Conservation (phyloP, 2,113 vertebrate genomes). For the Trichomycterus rosablanca region DNA sequence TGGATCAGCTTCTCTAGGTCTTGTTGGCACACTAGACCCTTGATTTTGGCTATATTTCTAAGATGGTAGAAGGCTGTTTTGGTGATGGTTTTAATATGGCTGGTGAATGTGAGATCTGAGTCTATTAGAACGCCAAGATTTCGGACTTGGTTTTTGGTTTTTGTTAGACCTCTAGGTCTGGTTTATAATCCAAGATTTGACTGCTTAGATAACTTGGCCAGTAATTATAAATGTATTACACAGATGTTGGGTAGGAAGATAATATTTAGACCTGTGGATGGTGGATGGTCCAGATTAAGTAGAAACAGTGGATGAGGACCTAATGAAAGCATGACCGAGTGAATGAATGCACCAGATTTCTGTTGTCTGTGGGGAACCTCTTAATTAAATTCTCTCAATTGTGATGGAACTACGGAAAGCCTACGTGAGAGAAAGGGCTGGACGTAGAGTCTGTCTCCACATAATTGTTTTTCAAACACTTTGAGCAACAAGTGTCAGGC, state of each 20-base stretch:
- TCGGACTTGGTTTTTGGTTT: too few species aligned
- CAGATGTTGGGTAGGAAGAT: neutral
- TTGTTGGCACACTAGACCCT: too few species aligned
- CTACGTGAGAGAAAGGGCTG: constrained; percentile 23
- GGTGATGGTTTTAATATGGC: too few species aligned
- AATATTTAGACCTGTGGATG: constrained; percentile 2
- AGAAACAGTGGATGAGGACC: constrained; percentile 6
- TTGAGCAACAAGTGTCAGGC: constrained; percentile 42
- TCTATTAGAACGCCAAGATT: too few species aligned
- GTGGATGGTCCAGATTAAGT: neutral
- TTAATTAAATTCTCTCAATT: constrained; percentile 38
- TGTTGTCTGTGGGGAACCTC: constrained; percentile 24
- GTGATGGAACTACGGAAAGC: constrained; percentile 7
- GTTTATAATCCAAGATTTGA: too few species aligned
- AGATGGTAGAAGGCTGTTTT: too few species aligned
- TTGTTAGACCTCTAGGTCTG: too few species aligned
- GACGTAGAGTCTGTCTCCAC: constrained; percentile 39
- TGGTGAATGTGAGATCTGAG: too few species aligned
- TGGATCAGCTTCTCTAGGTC: too few species aligned
- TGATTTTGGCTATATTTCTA: too few species aligned
- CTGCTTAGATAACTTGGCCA: too few species aligned
- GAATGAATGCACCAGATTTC: neutral
- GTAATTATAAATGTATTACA: too few species aligned
- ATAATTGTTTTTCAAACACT: constrained; percentile 46
- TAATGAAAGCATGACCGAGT: constrained; percentile 5